These are phyloP conservation scores for Lucilia cuprina DNA, from an alignment of 1,140 invertebrate species.

Conservation along the genomic window DNA sequence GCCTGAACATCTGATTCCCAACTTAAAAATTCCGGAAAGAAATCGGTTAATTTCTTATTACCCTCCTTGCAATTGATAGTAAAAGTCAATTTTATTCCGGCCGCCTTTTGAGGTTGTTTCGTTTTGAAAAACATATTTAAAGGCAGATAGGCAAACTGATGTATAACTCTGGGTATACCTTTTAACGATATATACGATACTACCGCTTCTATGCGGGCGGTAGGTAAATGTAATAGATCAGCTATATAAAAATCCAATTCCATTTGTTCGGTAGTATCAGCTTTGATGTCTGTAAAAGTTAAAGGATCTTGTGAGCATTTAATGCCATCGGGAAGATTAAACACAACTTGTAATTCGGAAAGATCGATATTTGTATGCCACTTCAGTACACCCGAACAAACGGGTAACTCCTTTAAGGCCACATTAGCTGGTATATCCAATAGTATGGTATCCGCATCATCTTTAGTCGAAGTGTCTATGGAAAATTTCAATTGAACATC, in stretches of 20 bases:
- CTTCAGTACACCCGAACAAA: slow-evolving; percentile 42
- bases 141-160: slow-evolving; percentile 49
- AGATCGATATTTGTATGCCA: slow-evolving; percentile 47
- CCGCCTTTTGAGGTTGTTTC: slow-evolving; percentile 54
- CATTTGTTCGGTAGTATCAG: slow-evolving; percentile 43
- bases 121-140: slow-evolving; percentile 55
- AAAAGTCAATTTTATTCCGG: slow-evolving; percentile 56
- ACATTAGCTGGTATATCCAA: slow-evolving; percentile 56
- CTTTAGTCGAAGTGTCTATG: slow-evolving; percentile 43
- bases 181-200: slow-evolving; percentile 53
- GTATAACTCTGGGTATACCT: slow-evolving; percentile 55
- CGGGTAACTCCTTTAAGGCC: slow-evolving; percentile 51
- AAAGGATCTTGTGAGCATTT: slow-evolving; percentile 52
- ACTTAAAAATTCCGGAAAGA: slow-evolving; percentile 53
- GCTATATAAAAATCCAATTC: slow-evolving; percentile 53
- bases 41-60: slow-evolving; percentile 47
- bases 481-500: slow-evolving; percentile 52
- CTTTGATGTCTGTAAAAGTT: slow-evolving; percentile 47
- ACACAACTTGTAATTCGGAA: slow-evolving; percentile 52
- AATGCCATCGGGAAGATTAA: slow-evolving; percentile 47
- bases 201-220: slow-evolving; percentile 47
- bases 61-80: slow-evolving; percentile 50
- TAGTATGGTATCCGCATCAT: slow-evolving; percentile 50
- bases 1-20: slow-evolving; percentile 51
- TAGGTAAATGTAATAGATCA: slow-evolving; percentile 51